phyloP scores from a whole-genome alignment of 2,888 invertebrate genomes.

The Ectemnius lituratus region DNA sequence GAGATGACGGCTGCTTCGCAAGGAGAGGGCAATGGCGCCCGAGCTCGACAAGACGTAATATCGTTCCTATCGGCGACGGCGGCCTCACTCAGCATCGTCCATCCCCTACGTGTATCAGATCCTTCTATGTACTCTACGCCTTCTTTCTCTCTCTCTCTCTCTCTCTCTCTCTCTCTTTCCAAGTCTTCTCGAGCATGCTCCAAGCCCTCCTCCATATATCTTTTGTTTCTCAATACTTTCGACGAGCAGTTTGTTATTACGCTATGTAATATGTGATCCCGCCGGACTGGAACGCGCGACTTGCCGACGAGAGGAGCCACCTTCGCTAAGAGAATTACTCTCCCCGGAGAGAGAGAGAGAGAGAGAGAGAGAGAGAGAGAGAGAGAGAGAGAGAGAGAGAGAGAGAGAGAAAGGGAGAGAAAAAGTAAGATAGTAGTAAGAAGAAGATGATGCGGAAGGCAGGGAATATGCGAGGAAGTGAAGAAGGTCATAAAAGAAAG shows the following conservation, averaged over 20 bases:
- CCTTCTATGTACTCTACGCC: constrained; percentile 2
- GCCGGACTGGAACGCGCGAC: constrained; percentile 24
- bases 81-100: constrained; percentile 50
- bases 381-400: too few relatives aligned
- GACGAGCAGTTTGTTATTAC: constrained; percentile 57
- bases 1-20: constrained; percentile 51
- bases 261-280: constrained; percentile 24
- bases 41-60: constrained; percentile 55
- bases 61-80: constrained; percentile 53
- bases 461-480: too few relatives aligned
- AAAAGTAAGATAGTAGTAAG: too few relatives aligned
- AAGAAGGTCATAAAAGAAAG: too few relatives aligned
- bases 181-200: too few relatives aligned
- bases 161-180: too few relatives aligned
- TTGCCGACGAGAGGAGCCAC: background rate
- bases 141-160: constrained; percentile 1
- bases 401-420: too few relatives aligned
- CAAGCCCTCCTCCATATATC: constrained; percentile 48
- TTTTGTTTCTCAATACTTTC: constrained; percentile 64
- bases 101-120: constrained; percentile 24
- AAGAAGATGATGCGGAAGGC: too few relatives aligned
- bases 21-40: constrained; percentile 51
- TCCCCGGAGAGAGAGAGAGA: too few relatives aligned
- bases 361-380: too few relatives aligned
- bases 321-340: too few relatives aligned